Evolutionary conservation across 2,888 invertebrate species (phyloP).

Genomic region (Ormyrus thymus): DNA sequence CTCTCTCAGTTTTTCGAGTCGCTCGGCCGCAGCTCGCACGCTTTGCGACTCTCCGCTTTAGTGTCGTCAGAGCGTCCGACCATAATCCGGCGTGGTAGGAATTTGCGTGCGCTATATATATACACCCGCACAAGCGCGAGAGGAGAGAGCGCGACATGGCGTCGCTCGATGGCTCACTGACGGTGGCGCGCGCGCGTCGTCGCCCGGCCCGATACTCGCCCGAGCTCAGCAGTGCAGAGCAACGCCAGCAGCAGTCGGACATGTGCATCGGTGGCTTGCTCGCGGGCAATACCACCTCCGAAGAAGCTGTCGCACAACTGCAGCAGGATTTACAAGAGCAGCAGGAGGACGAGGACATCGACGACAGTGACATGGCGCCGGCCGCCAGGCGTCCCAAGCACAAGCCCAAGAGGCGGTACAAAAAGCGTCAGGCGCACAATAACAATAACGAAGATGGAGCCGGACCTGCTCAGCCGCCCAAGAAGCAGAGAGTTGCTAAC

Average conservation of each 20-base stretch:
- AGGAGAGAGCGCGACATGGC: conserved; percentile 30
- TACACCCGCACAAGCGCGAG: neutral
- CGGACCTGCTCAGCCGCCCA: neutral
- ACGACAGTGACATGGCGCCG: conserved; percentile 41
- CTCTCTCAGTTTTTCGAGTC: conserved; percentile 31
- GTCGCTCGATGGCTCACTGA: conserved; percentile 43
- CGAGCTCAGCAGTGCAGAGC: conserved; percentile 33
- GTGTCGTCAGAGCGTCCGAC: no score
- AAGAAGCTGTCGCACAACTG: neutral
- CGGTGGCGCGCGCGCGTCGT: conserved; percentile 53
- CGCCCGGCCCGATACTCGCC: conserved; percentile 53
- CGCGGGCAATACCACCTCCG: neutral
- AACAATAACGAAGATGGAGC: neutral
- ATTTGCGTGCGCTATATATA: no score
- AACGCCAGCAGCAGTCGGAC: conserved; percentile 38
- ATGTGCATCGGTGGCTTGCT: conserved; percentile 35
- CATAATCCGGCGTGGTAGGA: no score
- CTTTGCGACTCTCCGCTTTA: neutral
- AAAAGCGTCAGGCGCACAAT: conserved; percentile 26
- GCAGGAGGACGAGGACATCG: conserved; percentile 7
- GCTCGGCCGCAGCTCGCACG: conserved; percentile 6
- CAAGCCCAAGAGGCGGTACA: conserved; percentile 35
- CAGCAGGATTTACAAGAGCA: neutral
- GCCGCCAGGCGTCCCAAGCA: conserved; percentile 16
- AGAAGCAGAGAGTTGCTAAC: conserved; percentile 49